Evolutionary conservation across 92 coral and sea anemone species (phyloP), one percentile per base, ranked within the genome.

Genomic region (Epizoanthus rinbou): DNA sequence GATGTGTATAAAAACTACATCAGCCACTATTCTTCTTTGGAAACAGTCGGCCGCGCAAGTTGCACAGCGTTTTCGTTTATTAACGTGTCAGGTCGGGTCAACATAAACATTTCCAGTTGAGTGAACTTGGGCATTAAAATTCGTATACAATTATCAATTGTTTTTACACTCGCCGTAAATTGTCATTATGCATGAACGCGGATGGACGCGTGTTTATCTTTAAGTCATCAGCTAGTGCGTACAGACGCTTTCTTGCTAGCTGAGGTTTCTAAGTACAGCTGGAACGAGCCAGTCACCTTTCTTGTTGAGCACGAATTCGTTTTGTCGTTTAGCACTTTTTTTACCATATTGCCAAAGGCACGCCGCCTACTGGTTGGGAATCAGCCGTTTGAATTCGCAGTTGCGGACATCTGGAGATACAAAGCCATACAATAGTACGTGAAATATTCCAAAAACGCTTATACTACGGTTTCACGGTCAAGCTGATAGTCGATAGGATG

Each of bases 91-190:
- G 28, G 45, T 53, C 47, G 22, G 22, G 37, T 74, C 80, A 74
- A 54, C n/a, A 78, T 78, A 78, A 78, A 78, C 60, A 78, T 78
- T 78, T 78, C 69, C 82, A 60, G 71, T 37, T 78, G 70, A 78
- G 8, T 78, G 82, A 78, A 2, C 62, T 78, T 78, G 15, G 25
- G 37, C 82, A 78, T 60, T 78, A 62, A 78, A 78, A 78, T 78
- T 78, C 70, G 37, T 69, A 63, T n/a, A 60, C 82, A 60, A 59
- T 39, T 35, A 57, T 65, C 82, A 60, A 59, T 39, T 35, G 69
- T 65, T 41, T 62, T 73, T 11, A 63, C 70, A 60, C 70, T 23
- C 82, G 64, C 58, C 23, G 70, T 78, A 22, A 33, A 25, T 64
- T 64, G 72, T 10, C 80, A 75, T 57, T 17, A 57, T 75, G 37